Percentiles rank a stretch among this genome's conserved stretches.
Conservation (phyloP, 1,140 invertebrate genomes). For the Drosophila obscura region DNA sequence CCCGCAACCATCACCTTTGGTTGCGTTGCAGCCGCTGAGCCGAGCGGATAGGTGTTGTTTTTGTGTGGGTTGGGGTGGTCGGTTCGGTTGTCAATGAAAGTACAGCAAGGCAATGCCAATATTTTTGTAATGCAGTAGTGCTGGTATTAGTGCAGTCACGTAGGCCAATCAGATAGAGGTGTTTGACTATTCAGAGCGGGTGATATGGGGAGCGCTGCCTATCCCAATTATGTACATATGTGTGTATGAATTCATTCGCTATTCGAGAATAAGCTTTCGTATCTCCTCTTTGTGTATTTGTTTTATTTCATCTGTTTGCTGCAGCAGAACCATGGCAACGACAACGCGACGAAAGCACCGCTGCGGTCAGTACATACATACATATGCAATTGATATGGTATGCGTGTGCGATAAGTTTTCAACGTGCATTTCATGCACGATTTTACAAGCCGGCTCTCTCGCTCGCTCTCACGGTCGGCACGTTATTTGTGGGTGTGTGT, state of each 20-base stretch:
- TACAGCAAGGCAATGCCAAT: slow-evolving; percentile 37
- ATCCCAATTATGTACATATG: too few relatives aligned
- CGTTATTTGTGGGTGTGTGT: slow-evolving; percentile 16
- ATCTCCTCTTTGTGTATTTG: slow-evolving; percentile 29
- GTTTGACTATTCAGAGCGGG: too few relatives aligned
- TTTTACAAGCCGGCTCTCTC: slow-evolving; percentile 45
- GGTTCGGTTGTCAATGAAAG: slow-evolving; percentile 11
- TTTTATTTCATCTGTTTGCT: slow-evolving; percentile 42
- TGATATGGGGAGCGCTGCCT: too few relatives aligned
- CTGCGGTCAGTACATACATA: slow-evolving; percentile 26
- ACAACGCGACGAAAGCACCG: slow-evolving; percentile 37
- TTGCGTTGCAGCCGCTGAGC: slow-evolving; percentile 22
- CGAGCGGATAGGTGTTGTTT: slow-evolving; percentile 4
- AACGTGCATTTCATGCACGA: slow-evolving; percentile 48
- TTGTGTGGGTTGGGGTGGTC: slow-evolving; percentile 27
- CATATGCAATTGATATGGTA: not conserved
- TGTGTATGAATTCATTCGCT: too few relatives aligned
- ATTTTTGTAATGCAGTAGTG: slow-evolving; percentile 27
- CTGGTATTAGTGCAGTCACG: slow-evolving; percentile 31
- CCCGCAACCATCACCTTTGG: slow-evolving; percentile 17
- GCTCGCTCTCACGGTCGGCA: slow-evolving; percentile 20
- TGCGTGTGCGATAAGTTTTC: slow-evolving; percentile 41
- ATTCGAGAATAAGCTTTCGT: slow-evolving; percentile 26
- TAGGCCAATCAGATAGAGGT: slow-evolving; percentile 30
- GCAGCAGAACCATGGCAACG: slow-evolving; percentile 34